These are phyloP conservation scores for Lasioglossum malachurum DNA, from an alignment of 2,888 invertebrate species.

Conservation along the genomic window DNA sequence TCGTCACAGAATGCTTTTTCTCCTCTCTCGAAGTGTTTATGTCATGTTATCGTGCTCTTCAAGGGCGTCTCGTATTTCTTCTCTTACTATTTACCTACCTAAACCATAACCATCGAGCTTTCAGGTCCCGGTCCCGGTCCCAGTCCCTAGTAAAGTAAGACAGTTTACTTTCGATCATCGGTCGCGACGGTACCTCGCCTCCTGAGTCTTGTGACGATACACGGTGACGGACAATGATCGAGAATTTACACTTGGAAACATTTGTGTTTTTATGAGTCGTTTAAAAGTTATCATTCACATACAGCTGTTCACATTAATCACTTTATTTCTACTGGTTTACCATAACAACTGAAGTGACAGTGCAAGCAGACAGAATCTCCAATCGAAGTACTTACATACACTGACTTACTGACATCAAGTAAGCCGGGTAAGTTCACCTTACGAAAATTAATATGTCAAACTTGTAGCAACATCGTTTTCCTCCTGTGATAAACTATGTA, in stretches of 20 bases:
- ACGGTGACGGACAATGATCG: neutral
- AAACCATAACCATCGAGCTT: neutral
- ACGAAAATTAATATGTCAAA: neutral
- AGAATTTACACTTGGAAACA: constrained; percentile 3
- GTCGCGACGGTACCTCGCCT: too few relatives aligned
- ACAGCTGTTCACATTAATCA: neutral
- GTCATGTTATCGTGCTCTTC: constrained; percentile 18
- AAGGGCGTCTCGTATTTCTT: constrained; percentile 65
- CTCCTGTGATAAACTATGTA: neutral
- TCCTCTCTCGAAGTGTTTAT: constrained; percentile 34
- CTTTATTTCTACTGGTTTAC: neutral
- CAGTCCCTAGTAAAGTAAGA: too few relatives aligned
- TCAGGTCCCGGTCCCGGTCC: neutral
- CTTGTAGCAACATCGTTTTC: neutral
- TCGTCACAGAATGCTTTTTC: neutral
- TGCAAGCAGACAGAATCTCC: neutral
- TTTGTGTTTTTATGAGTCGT: neutral
- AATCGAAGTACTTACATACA: neutral
- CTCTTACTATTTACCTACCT: neutral
- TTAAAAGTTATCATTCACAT: neutral
- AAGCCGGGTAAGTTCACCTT: constrained; percentile 15
- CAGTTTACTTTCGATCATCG: constrained; percentile 21
- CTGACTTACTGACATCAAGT: neutral
- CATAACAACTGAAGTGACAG: neutral
- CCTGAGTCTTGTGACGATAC: too few relatives aligned